Evolutionary conservation across 2,888 invertebrate genomes (phyloP).

Genomic region (Alsophila aescularia): DNA sequence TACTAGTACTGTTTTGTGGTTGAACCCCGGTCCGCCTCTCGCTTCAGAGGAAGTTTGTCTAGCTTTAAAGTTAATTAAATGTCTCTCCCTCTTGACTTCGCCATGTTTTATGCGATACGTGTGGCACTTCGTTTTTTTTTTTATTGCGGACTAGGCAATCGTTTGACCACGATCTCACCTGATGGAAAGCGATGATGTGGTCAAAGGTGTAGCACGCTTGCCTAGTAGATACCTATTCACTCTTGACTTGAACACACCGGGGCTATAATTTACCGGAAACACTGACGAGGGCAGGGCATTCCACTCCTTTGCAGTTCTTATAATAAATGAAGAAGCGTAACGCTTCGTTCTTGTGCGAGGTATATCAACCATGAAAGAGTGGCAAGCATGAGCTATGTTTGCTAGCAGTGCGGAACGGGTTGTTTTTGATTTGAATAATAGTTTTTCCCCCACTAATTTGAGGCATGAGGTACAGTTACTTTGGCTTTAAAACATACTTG

Average conservation of each 20-base stretch:
- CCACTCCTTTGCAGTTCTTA: too few species aligned
- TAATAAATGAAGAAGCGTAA: too few species aligned
- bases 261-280: too few species aligned
- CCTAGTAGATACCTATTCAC: too few species aligned
- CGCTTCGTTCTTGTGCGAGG: slow-evolving; percentile 41
- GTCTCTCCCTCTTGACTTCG: slow-evolving; percentile 51
- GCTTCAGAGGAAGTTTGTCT: slow-evolving; percentile 57
- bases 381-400: slow-evolving; percentile 34
- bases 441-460: neutral
- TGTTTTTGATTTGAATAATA: slow-evolving; percentile 5
- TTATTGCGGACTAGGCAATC: too few species aligned
- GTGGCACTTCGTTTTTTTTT: too few species aligned
- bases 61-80: slow-evolving; percentile 76
- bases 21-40: slow-evolving; percentile 26
- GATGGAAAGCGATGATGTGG: too few species aligned
- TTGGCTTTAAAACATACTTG: too few species aligned
- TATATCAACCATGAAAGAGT: slow-evolving; percentile 46
- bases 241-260: too few species aligned
- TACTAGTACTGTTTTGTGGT: slow-evolving; percentile 5
- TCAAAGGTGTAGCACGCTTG: too few species aligned
- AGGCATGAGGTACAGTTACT: neutral
- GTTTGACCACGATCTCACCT: too few species aligned
- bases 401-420: slow-evolving; percentile 1
- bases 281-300: too few species aligned
- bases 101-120: slow-evolving; percentile 61